These are phyloP conservation scores for Pterostichus madidus DNA, from an alignment of 2,888 invertebrate genomes.

Conservation along the genomic window DNA sequence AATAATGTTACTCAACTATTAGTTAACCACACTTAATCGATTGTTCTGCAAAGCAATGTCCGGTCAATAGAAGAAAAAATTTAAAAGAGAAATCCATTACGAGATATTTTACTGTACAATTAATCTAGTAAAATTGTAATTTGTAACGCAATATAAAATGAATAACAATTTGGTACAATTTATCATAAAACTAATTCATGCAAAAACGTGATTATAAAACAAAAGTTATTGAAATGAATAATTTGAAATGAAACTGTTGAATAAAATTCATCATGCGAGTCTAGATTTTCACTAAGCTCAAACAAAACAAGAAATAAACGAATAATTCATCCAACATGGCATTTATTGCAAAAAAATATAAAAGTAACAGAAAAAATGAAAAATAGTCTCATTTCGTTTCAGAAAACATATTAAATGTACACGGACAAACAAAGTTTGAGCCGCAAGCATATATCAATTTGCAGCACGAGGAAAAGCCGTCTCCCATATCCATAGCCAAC, in stretches of 20 bases:
- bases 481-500: not conserved
- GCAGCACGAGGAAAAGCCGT: not conserved
- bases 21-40: too few relatives aligned
- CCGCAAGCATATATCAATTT: constrained; percentile 5
- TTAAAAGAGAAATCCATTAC: too few relatives aligned
- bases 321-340: not conserved
- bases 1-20: too few relatives aligned
- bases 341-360: not conserved
- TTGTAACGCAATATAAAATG: not conserved
- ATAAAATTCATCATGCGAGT: not conserved
- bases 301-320: not conserved
- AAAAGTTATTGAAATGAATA: constrained; percentile 6
- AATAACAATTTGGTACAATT: not conserved
- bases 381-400: not conserved
- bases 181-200: not conserved
- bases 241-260: not conserved
- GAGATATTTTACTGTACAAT: too few relatives aligned
- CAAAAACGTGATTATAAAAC: not conserved
- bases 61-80: too few relatives aligned
- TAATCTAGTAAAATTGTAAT: too few relatives aligned
- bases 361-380: not conserved
- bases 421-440: not conserved
- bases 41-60: too few relatives aligned
- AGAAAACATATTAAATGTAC: not conserved
- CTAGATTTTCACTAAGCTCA: not conserved